These are phyloP conservation scores for Chrysomela aeneicollis DNA, from an alignment of 2,888 invertebrate genomes.

Conservation along the genomic window DNA sequence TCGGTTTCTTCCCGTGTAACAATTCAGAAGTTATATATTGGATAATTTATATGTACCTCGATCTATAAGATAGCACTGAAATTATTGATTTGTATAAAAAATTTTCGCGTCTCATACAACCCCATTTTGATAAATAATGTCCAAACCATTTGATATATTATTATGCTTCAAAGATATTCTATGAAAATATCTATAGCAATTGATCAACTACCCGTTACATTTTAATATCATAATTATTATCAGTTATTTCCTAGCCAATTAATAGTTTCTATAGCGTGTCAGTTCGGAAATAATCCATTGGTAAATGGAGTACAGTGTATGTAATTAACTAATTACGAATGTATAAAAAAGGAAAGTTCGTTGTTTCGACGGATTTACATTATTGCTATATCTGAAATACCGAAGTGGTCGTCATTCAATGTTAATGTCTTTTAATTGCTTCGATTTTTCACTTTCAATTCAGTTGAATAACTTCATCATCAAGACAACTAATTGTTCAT, in stretches of 20 bases:
- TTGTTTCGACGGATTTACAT: not conserved
- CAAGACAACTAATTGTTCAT: not conserved
- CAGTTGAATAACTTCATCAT: not conserved
- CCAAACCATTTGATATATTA: no score
- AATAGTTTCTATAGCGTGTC: slow-evolving; percentile 15
- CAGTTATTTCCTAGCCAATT: slow-evolving; percentile 15
- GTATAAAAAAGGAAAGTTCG: slow-evolving; percentile 17
- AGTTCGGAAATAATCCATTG: slow-evolving; percentile 11
- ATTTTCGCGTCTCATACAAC: no score
- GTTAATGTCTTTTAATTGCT: slow-evolving; percentile 9
- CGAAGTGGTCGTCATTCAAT: slow-evolving; percentile 16
- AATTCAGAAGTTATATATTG: no score
- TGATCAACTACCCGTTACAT: not conserved
- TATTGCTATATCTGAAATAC: slow-evolving; percentile 2
- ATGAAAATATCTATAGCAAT: slow-evolving; percentile 11
- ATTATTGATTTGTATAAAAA: no score
- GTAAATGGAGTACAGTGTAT: not conserved
- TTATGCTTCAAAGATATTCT: not conserved
- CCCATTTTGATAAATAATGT: no score
- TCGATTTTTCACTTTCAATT: slow-evolving; percentile 13
- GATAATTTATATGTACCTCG: no score
- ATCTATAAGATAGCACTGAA: no score
- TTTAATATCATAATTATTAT: slow-evolving; percentile 8
- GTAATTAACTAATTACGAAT: slow-evolving; percentile 16
- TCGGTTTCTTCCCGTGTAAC: no score